Conservation (phyloP, 2,797 vertebrate genomes). For the Mus caroli region DNA sequence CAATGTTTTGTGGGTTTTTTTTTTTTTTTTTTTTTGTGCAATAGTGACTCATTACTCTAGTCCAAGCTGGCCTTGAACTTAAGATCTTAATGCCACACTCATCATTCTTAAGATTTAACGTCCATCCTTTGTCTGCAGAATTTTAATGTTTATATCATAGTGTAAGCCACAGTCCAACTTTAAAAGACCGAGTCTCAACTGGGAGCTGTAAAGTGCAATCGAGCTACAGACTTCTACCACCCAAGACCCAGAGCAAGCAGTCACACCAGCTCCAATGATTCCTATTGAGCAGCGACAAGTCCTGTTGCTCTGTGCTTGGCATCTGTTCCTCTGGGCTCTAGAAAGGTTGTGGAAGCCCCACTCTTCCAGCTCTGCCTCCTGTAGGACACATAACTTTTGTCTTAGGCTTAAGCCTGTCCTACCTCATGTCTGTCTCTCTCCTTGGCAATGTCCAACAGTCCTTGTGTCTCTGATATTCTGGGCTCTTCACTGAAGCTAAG, state of each 20-base stretch:
- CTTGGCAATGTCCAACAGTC: not conserved
- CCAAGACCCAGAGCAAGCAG: not conserved
- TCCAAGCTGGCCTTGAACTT: not conserved
- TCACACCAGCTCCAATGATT: too few species aligned
- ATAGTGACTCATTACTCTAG: not conserved
- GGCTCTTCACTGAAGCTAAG: not conserved
- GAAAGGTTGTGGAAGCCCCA: not conserved
- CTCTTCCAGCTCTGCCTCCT: not conserved
- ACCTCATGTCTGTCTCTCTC: not conserved
- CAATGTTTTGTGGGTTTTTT: not conserved
- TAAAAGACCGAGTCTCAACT: not conserved
- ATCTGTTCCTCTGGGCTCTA: not conserved
- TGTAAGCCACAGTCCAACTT: not conserved
- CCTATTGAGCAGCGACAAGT: fast-evolving
- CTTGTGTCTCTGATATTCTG: not conserved
- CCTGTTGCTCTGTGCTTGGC: not conserved
- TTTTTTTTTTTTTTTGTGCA: not conserved
- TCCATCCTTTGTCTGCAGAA: not conserved
- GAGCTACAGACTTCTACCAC: not conserved
- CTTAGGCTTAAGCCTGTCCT: not conserved
- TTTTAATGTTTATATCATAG: not conserved
- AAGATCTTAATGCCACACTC: not conserved
- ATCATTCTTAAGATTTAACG: not conserved
- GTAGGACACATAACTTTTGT: not conserved
- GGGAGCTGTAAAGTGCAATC: not conserved